Evolutionary conservation across 2,888 invertebrate species (phyloP).

Genomic region (Drosophila setosimentum): DNA sequence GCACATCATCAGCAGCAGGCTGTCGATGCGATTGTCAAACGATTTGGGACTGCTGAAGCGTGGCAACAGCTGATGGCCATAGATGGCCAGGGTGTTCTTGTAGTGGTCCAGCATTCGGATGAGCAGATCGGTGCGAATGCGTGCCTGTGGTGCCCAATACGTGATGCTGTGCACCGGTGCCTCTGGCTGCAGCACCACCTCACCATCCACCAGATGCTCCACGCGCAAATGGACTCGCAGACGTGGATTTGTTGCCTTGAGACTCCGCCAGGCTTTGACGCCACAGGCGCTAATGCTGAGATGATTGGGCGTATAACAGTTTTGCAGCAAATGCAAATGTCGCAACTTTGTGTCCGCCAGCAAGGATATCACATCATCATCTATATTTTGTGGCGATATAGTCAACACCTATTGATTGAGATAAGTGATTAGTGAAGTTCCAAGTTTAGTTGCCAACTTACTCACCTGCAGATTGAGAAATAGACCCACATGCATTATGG

Average conservation of each 20-base stretch:
- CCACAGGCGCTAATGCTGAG: conserved; percentile 86
- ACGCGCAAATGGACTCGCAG: conserved; percentile 90
- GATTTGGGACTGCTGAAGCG: conserved; percentile 88
- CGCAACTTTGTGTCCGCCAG: conserved; percentile 88
- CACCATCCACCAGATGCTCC: conserved; percentile 87
- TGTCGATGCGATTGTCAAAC: conserved; percentile 90
- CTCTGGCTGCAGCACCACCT: conserved; percentile 89
- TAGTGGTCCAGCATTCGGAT: conserved; percentile 88
- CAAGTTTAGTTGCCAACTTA: background rate
- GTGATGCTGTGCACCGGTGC: conserved; percentile 89
- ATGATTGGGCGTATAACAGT: conserved; percentile 88
- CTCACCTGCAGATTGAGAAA: conserved; percentile 90
- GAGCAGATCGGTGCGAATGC: conserved; percentile 86
- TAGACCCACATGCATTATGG: conserved; percentile 90
- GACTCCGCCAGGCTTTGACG: conserved; percentile 85
- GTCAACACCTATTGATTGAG: conserved; percentile 86
- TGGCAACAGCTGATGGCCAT: conserved; percentile 89
- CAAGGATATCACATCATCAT: conserved; percentile 89
- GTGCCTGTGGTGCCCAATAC: conserved; percentile 88
- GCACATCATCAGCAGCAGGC: conserved; percentile 88
- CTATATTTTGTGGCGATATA: conserved; percentile 91
- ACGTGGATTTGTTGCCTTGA: conserved; percentile 87
- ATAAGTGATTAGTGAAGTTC: background rate
- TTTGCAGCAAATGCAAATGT: conserved; percentile 91
- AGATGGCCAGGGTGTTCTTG: conserved; percentile 87